Percentiles rank a stretch among this genome's conserved stretches.
Conservation (phyloP, 2,797 vertebrate species). For the Paguma larvata region DNA sequence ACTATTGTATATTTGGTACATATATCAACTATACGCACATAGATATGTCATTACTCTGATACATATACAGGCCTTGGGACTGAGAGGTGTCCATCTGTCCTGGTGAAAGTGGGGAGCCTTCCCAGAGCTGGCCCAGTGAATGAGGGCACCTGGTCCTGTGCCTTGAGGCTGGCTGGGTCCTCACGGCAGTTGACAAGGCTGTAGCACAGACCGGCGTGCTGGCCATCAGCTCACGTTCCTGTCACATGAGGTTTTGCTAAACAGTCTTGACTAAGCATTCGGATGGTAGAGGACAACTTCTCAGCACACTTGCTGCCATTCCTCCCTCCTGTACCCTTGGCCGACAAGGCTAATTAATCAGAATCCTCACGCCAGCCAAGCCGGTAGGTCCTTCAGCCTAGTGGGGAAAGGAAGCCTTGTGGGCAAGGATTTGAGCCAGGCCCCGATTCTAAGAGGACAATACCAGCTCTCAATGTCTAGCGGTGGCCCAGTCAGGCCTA, state of each 20-base stretch:
- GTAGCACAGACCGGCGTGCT: background rate
- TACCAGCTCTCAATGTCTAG: background rate
- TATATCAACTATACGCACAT: background rate
- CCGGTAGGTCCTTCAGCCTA: background rate
- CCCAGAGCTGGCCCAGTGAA: background rate
- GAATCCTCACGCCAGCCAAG: fast-evolving
- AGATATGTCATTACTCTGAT: background rate
- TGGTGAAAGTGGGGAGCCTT: fast-evolving
- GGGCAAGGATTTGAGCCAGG: background rate
- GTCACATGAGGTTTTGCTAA: background rate
- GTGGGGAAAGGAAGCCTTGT: fast-evolving
- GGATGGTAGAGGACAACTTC: background rate
- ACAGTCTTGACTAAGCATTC: background rate
- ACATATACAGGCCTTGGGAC: background rate
- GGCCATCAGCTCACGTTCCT: background rate
- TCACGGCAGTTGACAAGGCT: fast-evolving
- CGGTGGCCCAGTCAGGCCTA: no score
- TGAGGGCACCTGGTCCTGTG: fast-evolving
- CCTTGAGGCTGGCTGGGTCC: background rate
- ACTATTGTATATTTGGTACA: background rate
- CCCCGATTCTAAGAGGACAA: background rate
- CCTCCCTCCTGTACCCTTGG: background rate
- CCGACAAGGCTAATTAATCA: background rate
- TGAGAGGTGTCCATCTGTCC: background rate
- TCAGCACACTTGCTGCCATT: background rate